Evolutionary conservation across 1,140 invertebrate species (phyloP).

Genomic region (Linepithema humile): DNA sequence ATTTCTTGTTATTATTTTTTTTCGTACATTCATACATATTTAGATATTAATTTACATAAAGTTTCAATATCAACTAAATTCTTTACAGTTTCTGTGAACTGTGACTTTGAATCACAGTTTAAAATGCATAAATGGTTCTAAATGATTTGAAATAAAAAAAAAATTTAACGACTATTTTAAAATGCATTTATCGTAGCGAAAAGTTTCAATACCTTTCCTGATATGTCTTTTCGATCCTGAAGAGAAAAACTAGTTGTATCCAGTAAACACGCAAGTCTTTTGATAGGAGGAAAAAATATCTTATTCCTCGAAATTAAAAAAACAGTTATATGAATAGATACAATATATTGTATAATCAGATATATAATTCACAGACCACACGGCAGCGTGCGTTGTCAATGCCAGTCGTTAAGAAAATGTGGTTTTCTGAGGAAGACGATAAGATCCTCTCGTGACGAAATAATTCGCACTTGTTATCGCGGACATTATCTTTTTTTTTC

Average conservation of each 20-base stretch:
- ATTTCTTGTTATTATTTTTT: neutral
- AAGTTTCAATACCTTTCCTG: neutral
- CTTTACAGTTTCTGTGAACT: neutral
- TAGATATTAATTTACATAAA: neutral
- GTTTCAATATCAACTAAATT: neutral
- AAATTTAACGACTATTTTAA: neutral
- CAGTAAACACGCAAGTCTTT: neutral
- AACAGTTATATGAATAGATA: neutral
- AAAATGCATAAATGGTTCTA: neutral
- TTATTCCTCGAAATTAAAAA: neutral
- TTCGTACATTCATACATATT: too few relatives aligned
- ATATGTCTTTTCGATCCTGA: neutral
- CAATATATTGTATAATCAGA: neutral
- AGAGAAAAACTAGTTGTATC: neutral
- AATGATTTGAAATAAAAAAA: neutral
- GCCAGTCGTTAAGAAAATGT: neutral
- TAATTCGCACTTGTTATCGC: neutral
- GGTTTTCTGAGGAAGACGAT: slow-evolving; percentile 2
- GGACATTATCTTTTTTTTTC: slow-evolving; percentile 23
- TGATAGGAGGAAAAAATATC: neutral
- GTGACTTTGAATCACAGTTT: neutral
- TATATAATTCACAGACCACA: neutral
- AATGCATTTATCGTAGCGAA: neutral
- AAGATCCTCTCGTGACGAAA: slow-evolving; percentile 4
- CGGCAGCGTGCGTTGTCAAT: neutral